Conservation (phyloP, 2,113 vertebrate genomes). For the Rhinolophus sinicus region DNA sequence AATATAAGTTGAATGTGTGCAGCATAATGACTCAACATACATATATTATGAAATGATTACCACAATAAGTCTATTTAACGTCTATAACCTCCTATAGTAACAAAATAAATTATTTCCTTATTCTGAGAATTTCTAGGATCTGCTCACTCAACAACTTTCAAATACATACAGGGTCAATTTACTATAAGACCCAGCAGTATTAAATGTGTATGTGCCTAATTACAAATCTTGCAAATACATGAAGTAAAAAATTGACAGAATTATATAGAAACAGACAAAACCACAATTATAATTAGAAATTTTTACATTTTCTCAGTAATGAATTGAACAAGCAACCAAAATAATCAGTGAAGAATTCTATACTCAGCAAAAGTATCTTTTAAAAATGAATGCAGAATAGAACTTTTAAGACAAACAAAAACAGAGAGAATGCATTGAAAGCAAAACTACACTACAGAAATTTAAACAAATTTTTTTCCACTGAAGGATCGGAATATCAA, state of each 20-base stretch:
- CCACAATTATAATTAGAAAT: not conserved
- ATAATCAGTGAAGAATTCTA: not conserved
- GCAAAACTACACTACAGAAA: not conserved
- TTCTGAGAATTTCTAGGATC: not conserved
- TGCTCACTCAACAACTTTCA: not conserved
- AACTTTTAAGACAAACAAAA: not conserved
- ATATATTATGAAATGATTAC: not conserved
- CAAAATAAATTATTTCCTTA: not conserved
- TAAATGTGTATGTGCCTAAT: not conserved
- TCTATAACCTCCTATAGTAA: not conserved
- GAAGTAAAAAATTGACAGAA: not conserved
- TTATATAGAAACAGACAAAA: not conserved
- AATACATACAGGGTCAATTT: not conserved
- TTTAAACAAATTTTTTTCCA: not conserved
- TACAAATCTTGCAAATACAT: not conserved
- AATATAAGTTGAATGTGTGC: not conserved
- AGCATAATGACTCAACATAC: not conserved
- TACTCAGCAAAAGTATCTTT: not conserved
- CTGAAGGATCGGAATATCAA: not conserved
- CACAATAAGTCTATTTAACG: not conserved
- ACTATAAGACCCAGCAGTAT: not conserved
- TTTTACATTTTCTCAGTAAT: not conserved
- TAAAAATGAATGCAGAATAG: not conserved
- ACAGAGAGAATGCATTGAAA: not conserved
- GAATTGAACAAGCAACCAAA: not conserved